phyloP scores from a whole-genome alignment of 2,888 invertebrate species.

The Elgonia sp. region DNA sequence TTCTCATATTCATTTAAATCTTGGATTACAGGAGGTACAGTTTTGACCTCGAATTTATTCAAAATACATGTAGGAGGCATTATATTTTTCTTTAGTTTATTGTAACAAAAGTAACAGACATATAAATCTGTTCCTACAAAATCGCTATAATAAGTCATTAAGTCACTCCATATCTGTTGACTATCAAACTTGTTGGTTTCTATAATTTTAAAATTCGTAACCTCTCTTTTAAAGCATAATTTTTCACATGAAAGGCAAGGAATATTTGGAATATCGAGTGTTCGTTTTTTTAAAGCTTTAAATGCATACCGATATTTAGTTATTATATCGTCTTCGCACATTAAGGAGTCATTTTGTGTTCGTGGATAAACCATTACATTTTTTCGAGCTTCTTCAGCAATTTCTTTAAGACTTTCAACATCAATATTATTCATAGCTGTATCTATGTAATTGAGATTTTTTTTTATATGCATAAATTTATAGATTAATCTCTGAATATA shows the following conservation, averaged over 20 bases:
- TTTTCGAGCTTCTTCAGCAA: not conserved
- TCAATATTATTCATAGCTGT: not conserved
- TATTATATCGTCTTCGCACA: not conserved
- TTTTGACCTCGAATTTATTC: not conserved
- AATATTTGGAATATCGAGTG: not conserved
- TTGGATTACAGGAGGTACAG: slow-evolving; percentile 60
- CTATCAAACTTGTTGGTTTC: not conserved
- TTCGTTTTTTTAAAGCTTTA: not conserved
- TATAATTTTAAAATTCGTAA: not conserved
- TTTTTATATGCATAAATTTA: slow-evolving; percentile 1
- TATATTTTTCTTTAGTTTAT: slow-evolving; percentile 71
- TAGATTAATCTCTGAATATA: not conserved
- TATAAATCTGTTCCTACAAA: not conserved
- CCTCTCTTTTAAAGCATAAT: slow-evolving; percentile 21
- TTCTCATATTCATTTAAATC: slow-evolving; percentile 79
- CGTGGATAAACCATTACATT: not conserved
- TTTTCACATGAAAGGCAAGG: slow-evolving; percentile 13
- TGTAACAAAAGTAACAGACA: slow-evolving; percentile 44
- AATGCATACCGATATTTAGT: not conserved
- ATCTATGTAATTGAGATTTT: not conserved
- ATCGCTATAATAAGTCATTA: not conserved
- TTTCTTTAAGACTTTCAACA: not conserved
- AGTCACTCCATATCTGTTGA: not conserved
- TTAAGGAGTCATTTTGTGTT: not conserved
- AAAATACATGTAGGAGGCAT: slow-evolving; percentile 79